Conservation (phyloP, 2,113 vertebrate species). For the Lota lota region DNA sequence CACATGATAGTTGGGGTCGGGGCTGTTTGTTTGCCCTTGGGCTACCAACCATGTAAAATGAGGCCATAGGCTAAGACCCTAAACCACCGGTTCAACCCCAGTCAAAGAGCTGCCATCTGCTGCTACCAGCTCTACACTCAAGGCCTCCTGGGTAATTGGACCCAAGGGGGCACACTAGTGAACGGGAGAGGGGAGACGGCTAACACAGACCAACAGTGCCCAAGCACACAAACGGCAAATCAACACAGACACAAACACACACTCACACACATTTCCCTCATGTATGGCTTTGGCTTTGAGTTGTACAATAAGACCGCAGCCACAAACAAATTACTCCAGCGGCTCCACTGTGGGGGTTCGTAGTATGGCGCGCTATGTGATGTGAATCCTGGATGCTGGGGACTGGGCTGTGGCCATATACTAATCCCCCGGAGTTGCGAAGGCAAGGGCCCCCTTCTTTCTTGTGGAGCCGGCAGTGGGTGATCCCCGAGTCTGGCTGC, state of each 20-base stretch:
- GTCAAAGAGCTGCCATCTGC: conserved; percentile 50
- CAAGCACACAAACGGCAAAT: background rate
- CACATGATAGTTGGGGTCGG: background rate
- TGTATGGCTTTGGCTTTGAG: conserved; percentile 37
- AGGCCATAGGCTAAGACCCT: conserved; percentile 29
- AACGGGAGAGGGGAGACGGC: conserved; percentile 28
- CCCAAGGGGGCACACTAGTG: conserved; percentile 35
- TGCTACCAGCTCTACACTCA: conserved; percentile 30
- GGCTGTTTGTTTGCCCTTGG: conserved; percentile 7
- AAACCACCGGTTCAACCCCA: conserved; percentile 37
- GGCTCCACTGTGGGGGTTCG: conserved; percentile 21
- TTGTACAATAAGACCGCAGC: background rate
- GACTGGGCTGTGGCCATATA: conserved; percentile 61
- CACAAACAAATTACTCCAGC: conserved; percentile 39
- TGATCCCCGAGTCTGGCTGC: conserved; percentile 63
- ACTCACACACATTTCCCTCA: background rate
- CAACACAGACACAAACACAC: conserved; percentile 13
- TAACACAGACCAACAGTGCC: no score
- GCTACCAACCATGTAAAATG: conserved; percentile 20
- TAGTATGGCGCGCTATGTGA: conserved; percentile 15
- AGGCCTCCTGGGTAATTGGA: conserved; percentile 54
- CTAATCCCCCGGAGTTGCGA: conserved; percentile 62
- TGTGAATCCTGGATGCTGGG: conserved; percentile 43
- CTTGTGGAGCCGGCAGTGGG: conserved; percentile 49
- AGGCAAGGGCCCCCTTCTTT: conserved; percentile 50